phyloP scores from a whole-genome alignment of 2,113 vertebrate species.

The Callionymus lyra region DNA sequence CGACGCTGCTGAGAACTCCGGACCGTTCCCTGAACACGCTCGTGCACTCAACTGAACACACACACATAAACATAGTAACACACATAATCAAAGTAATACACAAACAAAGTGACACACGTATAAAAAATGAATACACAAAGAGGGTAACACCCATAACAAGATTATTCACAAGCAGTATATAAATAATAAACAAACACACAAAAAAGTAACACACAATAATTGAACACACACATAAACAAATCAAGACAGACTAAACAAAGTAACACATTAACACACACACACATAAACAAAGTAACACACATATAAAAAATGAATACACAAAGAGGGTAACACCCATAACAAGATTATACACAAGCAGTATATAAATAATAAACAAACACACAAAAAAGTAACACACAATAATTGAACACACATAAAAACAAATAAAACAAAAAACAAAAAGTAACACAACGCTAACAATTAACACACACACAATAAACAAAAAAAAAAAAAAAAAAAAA shows the following conservation, averaged over 20 bases:
- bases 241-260: constrained; percentile 25
- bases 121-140: not conserved
- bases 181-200: too few relatives aligned
- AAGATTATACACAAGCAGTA: too few relatives aligned
- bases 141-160: not conserved
- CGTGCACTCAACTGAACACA: constrained; percentile 82
- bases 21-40: constrained; percentile 80
- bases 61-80: constrained; percentile 8
- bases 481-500: too few relatives aligned
- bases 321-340: too few relatives aligned
- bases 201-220: too few relatives aligned
- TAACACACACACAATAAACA: too few relatives aligned
- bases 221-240: constrained; percentile 37
- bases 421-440: constrained; percentile 25
- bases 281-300: too few relatives aligned
- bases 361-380: too few relatives aligned
- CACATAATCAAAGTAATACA: not conserved
- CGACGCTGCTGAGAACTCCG: constrained; percentile 72
- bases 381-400: too few relatives aligned
- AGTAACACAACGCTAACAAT: constrained; percentile 13
- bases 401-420: too few relatives aligned
- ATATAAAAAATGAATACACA: not conserved
- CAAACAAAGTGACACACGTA: constrained; percentile 2
- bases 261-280: constrained; percentile 12
- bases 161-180: too few relatives aligned